Evolutionary conservation across 2,113 vertebrate species (phyloP), one percentile per base, ranked within the genome.

Genomic region (rabbit (Oryctolagus cuniculus)): DNA sequence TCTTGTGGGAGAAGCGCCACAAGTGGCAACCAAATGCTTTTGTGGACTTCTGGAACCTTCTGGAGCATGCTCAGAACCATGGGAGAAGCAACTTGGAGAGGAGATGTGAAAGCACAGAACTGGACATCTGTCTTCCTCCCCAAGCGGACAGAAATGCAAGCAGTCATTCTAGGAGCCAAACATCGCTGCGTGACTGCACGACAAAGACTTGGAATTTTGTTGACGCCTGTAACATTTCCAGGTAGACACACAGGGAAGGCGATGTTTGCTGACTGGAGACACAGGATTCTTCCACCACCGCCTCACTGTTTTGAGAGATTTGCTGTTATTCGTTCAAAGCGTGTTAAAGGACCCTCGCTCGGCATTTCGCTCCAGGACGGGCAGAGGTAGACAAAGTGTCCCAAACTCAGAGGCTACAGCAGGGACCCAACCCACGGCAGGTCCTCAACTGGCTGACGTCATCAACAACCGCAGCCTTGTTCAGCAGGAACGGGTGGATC

Each of bases 141-240:
- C 78, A 91, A 86, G 24, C n/a, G 61, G 53, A 87, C 63, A 82
- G 58, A 80, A 83, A 67, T 64, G 86, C 75, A 86, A 93, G 55
- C 74, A 34, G 88, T 61, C 44, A 11, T 44, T 64, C 31, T 67
- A 3, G 34, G 86, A 75, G 38, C n/a, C 38, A 21, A 93, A 77
- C 17, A 83, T 1, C 34, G 87, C 10, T 69, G 8, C 31, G 7
- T 58, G 72, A 38, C 9, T n/a, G 44, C 24, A 55, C 88, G 93
- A 72, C 36, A 58, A 79, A 86, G 31, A 78, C 49, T 49, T 38
- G 77, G 19, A 51, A 75, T 77, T 69, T 58, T 58, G 19, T 63
- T 49, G 63, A 81, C 27, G 24, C 66, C 55, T 84, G 85, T 63
- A 49, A 61, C 67, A 13, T 89, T 55, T 38, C 38, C 79, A 89